Evolutionary conservation across 2,113 vertebrate genomes (phyloP).

Genomic region (Cyphomyrus plagiostoma): DNA sequence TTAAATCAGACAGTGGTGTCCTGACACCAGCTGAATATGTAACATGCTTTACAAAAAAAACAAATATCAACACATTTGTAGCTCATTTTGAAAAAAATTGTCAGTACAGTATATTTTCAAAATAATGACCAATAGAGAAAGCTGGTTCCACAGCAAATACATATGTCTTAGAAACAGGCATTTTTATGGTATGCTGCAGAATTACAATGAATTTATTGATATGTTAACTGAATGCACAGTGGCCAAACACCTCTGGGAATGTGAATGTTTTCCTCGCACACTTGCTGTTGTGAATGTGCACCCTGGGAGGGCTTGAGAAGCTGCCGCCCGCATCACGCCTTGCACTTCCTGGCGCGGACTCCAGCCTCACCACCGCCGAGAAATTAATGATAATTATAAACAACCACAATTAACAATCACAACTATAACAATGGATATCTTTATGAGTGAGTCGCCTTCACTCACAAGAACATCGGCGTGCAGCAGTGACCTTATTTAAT

Average conservation of each 20-base stretch:
- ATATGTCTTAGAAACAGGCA: constrained; percentile 10
- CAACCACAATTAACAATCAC: not conserved
- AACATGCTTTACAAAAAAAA: constrained; percentile 40
- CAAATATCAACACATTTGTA: constrained; percentile 33
- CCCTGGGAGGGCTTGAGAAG: not conserved
- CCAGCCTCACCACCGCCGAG: not conserved
- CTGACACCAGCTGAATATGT: not conserved
- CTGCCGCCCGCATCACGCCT: not conserved
- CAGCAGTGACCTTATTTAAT: not conserved
- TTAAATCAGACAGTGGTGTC: not conserved
- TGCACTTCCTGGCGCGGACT: not conserved
- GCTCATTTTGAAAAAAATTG: constrained; percentile 28
- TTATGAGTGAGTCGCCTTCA: not conserved
- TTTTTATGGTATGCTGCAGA: constrained; percentile 32
- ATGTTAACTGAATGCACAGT: not conserved
- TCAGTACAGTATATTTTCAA: constrained; percentile 15
- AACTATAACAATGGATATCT: not conserved
- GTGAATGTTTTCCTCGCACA: not conserved
- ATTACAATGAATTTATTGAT: not conserved
- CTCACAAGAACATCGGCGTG: not conserved
- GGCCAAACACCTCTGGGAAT: not conserved
- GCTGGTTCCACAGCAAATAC: constrained; percentile 41
- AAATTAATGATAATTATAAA: not conserved
- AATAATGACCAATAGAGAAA: constrained; percentile 26
- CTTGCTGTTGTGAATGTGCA: not conserved